Base-by-base conservation (phyloP, 2,113 vertebrate species). In the Panurus biarmicus region DNA sequence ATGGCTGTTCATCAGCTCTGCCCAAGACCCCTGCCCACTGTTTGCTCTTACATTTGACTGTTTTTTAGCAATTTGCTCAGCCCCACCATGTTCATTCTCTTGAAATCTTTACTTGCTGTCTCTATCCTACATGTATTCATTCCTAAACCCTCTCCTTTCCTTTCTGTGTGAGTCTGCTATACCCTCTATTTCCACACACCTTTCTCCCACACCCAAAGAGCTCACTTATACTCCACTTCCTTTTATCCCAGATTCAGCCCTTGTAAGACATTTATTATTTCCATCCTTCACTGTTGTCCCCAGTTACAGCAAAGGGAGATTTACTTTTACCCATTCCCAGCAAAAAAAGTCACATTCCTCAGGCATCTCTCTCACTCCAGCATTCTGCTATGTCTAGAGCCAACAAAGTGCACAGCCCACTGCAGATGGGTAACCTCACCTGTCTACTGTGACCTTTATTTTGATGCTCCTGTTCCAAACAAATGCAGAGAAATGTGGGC, bases 271-370 rank as follows among this genome's bases (percentile, higher is more conserved):
- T 85, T 57, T 79, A 67, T 53, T 48, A 88, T 31, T 48, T 71
- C 21, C 45, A 44, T 58, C 61, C 73, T 85, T 96, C 90, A 94
- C 79, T 89, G 96, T 95, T 85, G 92, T 60, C 26, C 75, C 48
- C 60, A 83, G 47, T 57, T 86, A 72, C 16, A 91, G 58, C 35
- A 33, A 72, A 69, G 33, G 5, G 8, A 71, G 40, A 89, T 84
- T 66, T 89, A 88, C 19, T 40, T 84, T 66, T 89, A 88, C 19
- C 44, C 51, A 11, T 50, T 62, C 60, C 57, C 85, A 87, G 45
- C 13, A 40, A 75, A 47, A 64, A 54, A 2, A 0, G 0, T 69
- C 66, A 51, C 50, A n/a, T 17, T 78, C 25, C 31, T 87, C 2
- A 0, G 60, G 20, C 10, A 7, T 44, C 24, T 77, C 60, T 40